These are phyloP conservation scores for Cepphus grylle DNA, from an alignment of 2,113 vertebrate species.

Conservation along the genomic window DNA sequence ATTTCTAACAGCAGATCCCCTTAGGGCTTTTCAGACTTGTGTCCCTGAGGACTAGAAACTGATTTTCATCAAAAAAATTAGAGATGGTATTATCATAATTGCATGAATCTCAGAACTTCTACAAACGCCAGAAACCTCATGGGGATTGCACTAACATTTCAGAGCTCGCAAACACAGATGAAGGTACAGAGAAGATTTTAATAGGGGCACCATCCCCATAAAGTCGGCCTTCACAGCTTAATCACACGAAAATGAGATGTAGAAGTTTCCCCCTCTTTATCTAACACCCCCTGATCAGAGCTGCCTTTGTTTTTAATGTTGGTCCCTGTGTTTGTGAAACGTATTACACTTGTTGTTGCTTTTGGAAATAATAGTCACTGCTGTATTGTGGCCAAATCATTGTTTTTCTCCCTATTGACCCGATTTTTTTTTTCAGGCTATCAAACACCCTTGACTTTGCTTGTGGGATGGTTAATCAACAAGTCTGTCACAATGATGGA, in stretches of 20 bases:
- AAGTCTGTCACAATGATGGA: slow-evolving; percentile 77
- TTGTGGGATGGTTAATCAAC: slow-evolving; percentile 71
- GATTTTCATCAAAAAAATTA: neutral
- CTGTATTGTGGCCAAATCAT: neutral
- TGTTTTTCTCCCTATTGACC: slow-evolving; percentile 34
- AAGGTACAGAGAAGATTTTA: neutral
- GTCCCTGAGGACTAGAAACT: neutral
- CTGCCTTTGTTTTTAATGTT: neutral
- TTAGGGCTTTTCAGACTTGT: neutral
- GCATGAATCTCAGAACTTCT: neutral
- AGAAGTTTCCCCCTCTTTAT: neutral
- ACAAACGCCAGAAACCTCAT: neutral
- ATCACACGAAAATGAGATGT: neutral
- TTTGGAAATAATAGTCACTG: neutral
- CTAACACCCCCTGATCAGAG: neutral
- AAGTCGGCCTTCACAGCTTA: neutral
- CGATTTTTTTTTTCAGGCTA: neutral
- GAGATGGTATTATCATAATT: neutral
- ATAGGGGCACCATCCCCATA: neutral
- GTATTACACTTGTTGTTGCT: neutral
- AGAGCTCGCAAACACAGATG: neutral
- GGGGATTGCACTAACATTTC: neutral
- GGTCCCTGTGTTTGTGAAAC: neutral
- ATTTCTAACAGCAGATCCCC: neutral
- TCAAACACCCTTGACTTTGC: slow-evolving; percentile 58